These are phyloP conservation scores for Crypturellus undulatus DNA, from an alignment of 2,113 vertebrate genomes.

Conservation along the genomic window DNA sequence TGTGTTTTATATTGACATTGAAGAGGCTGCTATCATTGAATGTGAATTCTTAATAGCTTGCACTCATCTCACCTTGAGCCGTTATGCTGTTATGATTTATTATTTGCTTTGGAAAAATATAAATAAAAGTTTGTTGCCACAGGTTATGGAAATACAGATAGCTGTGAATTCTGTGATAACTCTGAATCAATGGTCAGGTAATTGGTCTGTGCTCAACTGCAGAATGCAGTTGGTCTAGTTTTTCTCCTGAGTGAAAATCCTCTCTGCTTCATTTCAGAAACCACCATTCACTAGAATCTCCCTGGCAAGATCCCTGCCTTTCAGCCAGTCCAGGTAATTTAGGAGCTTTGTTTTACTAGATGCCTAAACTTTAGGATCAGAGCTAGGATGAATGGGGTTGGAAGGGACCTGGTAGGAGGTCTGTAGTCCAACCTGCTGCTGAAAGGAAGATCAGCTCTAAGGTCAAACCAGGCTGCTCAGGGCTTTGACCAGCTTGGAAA, in stretches of 20 bases:
- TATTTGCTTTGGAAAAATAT: not conserved
- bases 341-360: not conserved
- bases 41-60: not conserved
- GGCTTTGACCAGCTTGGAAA: not conserved
- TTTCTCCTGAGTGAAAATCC: not conserved
- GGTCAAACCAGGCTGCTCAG: too few relatives aligned
- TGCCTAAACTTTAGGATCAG: not conserved
- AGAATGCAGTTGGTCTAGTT: not conserved
- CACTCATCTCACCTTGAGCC: not conserved
- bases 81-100: not conserved
- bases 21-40: not conserved
- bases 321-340: not conserved
- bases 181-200: not conserved
- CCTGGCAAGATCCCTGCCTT: not conserved
- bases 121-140: not conserved
- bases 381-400: not conserved
- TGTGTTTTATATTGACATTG: not conserved
- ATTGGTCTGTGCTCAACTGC: not conserved
- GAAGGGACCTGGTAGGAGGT: not conserved
- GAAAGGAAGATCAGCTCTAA: not conserved
- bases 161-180: not conserved
- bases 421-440: not conserved
- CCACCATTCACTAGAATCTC: not conserved
- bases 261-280: not conserved
- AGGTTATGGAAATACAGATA: not conserved